Evolutionary conservation across 2,888 invertebrate species (phyloP).

Genomic region (Azorinus chamasolen): DNA sequence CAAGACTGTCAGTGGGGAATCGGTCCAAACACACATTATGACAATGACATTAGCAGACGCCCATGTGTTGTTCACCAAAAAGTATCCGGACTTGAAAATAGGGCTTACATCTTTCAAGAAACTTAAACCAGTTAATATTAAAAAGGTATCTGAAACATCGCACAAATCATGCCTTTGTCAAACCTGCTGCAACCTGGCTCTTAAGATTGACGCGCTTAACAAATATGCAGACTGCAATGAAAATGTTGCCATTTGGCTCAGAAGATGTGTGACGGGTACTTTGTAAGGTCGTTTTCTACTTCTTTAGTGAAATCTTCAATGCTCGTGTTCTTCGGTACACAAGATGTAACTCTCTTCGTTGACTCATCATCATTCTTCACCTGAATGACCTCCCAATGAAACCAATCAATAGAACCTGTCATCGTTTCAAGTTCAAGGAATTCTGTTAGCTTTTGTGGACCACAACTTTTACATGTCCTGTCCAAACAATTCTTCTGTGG

Average conservation of each 20-base stretch:
- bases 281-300: constrained; percentile 19
- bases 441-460: background rate
- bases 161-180: constrained; percentile 44
- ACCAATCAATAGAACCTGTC: constrained; percentile 20
- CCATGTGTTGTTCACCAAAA: constrained; percentile 3
- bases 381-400: constrained; percentile 30
- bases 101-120: constrained; percentile 33
- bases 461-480: constrained; percentile 27
- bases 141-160: constrained; percentile 39
- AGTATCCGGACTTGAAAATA: constrained; percentile 27
- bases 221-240: no score
- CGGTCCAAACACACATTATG: constrained; percentile 29
- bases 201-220: constrained; percentile 5
- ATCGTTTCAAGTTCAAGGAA: constrained; percentile 6
- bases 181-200: constrained; percentile 34
- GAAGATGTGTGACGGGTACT: constrained; percentile 31
- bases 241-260: constrained; percentile 42
- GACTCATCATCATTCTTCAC: constrained; percentile 33
- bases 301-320: constrained; percentile 5
- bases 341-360: constrained; percentile 28
- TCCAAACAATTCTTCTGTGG: constrained; percentile 18
- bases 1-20: constrained; percentile 8
- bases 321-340: constrained; percentile 25
- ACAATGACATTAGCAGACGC: constrained; percentile 49
- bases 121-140: constrained; percentile 37